Evolutionary conservation across 1,140 invertebrate species (phyloP).

Genomic region (Lanistes nyassanus): DNA sequence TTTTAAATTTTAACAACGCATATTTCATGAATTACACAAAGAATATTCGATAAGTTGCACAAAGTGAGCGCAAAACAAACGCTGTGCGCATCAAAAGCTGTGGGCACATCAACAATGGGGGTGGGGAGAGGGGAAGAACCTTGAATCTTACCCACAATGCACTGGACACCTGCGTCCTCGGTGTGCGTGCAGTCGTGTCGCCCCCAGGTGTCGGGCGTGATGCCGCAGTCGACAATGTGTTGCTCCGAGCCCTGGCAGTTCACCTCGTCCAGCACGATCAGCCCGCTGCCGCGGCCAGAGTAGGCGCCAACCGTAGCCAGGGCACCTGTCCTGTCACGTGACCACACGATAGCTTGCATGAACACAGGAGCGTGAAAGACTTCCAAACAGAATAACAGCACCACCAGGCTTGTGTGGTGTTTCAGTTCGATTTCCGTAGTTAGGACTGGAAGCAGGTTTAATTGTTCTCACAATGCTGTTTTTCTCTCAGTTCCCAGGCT

Average conservation of each 20-base stretch:
- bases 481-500: too few relatives aligned
- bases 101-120: neutral
- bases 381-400: neutral
- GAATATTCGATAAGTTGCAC: too few relatives aligned
- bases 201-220: constrained; percentile 34
- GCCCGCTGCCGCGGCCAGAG: constrained; percentile 69
- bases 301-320: constrained; percentile 26
- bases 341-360: too few relatives aligned
- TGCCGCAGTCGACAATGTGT: constrained; percentile 71
- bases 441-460: too few relatives aligned
- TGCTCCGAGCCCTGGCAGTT: constrained; percentile 78
- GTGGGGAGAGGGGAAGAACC: neutral
- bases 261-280: constrained; percentile 80
- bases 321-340: constrained; percentile 45
- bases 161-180: constrained; percentile 45
- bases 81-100: neutral
- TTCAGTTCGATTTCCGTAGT: too few relatives aligned
- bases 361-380: neutral
- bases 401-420: neutral
- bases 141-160: constrained; percentile 13
- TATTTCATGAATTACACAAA: too few relatives aligned
- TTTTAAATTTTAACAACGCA: too few relatives aligned
- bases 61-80: neutral
- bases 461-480: too few relatives aligned
- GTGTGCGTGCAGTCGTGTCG: constrained; percentile 38